Evolutionary conservation across 2,113 vertebrate species (phyloP).

Genomic region (Brachyhypopomus occidentalis): DNA sequence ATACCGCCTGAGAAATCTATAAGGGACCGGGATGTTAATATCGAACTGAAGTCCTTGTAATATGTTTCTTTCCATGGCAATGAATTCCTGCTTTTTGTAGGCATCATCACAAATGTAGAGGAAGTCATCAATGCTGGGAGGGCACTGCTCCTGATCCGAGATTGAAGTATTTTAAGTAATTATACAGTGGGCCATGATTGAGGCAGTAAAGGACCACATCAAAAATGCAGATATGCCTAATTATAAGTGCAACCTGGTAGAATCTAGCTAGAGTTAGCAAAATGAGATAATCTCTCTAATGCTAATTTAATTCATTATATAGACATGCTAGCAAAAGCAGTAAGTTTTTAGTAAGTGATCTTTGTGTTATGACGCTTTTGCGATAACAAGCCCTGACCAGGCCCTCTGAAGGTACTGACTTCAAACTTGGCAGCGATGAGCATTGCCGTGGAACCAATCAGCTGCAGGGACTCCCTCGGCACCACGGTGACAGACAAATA

Average conservation of each 20-base stretch:
- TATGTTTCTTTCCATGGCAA: slow-evolving; percentile 82
- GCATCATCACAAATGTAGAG: slow-evolving; percentile 85
- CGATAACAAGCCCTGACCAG: neutral
- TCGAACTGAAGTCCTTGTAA: slow-evolving; percentile 83
- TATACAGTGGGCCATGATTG: neutral
- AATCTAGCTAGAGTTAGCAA: neutral
- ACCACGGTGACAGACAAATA: slow-evolving; percentile 75
- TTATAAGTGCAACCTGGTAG: neutral
- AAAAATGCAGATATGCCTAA: neutral
- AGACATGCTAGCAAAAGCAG: neutral
- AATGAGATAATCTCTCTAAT: neutral
- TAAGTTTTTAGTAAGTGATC: too few relatives aligned
- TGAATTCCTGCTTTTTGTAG: slow-evolving; percentile 81
- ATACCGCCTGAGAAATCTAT: slow-evolving; percentile 88
- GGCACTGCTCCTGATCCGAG: slow-evolving; percentile 76
- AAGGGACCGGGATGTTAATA: slow-evolving; percentile 90
- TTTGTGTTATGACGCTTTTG: neutral
- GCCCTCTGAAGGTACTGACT: slow-evolving; percentile 67
- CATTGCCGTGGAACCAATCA: slow-evolving; percentile 85
- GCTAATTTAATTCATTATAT: neutral
- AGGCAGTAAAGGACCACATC: neutral
- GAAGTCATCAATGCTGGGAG: slow-evolving; percentile 82
- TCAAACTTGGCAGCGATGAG: slow-evolving; percentile 94
- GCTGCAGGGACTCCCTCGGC: slow-evolving; percentile 82
- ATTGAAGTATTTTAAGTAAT: neutral